phyloP scores from a whole-genome alignment of 2,888 invertebrate species.

The Crocallis elinguaria region DNA sequence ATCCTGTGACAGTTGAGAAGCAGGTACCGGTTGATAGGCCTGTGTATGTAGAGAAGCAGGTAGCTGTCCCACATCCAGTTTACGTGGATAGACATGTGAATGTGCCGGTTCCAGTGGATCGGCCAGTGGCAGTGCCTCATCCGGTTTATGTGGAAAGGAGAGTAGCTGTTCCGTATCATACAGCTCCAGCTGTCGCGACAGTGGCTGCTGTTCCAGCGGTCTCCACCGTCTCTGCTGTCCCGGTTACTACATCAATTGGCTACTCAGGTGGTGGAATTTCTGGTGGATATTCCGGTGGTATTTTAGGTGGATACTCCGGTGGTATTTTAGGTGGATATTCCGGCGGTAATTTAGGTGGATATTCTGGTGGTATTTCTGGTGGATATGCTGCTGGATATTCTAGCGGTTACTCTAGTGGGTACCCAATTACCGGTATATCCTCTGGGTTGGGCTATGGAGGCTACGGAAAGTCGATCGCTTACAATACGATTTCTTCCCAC shows the following conservation, averaged over 20 bases:
- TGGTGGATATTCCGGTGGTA: slow-evolving; percentile 16
- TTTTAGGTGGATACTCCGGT: slow-evolving; percentile 6
- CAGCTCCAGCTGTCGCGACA: slow-evolving; percentile 22
- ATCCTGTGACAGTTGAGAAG: slow-evolving; percentile 84
- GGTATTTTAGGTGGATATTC: slow-evolving; percentile 11
- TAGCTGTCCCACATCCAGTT: slow-evolving; percentile 80
- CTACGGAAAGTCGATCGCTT: slow-evolving; percentile 32
- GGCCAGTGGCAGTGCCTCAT: slow-evolving; percentile 76
- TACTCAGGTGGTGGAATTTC: slow-evolving; percentile 21
- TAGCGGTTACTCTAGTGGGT: not conserved
- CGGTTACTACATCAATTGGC: slow-evolving; percentile 10
- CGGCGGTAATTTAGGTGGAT: slow-evolving; percentile 17
- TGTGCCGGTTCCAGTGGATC: slow-evolving; percentile 86
- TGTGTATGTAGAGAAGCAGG: slow-evolving; percentile 84
- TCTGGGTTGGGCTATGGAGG: slow-evolving; percentile 13
- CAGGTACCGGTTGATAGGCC: slow-evolving; percentile 85
- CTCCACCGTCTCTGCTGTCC: slow-evolving; percentile 5
- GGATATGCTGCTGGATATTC: slow-evolving; percentile 5
- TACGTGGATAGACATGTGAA: slow-evolving; percentile 83
- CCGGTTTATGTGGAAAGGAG: slow-evolving; percentile 62
- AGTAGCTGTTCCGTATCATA: slow-evolving; percentile 50
- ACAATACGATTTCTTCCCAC: slow-evolving; percentile 31
- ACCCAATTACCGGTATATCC: slow-evolving; percentile 5
- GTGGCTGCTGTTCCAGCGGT: slow-evolving; percentile 36
- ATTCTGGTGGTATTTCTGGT: not conserved